phyloP scores from a whole-genome alignment of 2,888 invertebrate genomes.

The Leptothorax acervorum region DNA sequence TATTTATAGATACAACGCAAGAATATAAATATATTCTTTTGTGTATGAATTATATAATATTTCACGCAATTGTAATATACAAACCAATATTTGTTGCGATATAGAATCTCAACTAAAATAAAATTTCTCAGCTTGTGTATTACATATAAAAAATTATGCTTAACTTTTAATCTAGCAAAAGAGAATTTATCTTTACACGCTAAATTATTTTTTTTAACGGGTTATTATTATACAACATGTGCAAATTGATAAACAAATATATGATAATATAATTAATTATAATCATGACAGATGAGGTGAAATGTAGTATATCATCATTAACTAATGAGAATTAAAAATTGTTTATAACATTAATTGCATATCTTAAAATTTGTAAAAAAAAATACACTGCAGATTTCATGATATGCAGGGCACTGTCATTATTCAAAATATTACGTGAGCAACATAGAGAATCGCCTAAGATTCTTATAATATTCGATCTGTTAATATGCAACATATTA shows the following conservation, averaged over 20 bases:
- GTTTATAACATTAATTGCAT: slow-evolving; percentile 22
- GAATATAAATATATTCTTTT: not conserved
- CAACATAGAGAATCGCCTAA: not conserved
- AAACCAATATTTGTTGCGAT: slow-evolving; percentile 14
- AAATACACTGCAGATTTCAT: slow-evolving; percentile 32
- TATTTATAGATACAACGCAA: slow-evolving; percentile 22
- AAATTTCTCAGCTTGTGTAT: slow-evolving; percentile 2
- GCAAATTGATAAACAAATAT: not conserved
- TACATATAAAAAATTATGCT: not conserved
- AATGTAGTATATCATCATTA: not conserved
- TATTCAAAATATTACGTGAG: not conserved
- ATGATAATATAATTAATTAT: not conserved
- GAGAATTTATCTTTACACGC: not conserved
- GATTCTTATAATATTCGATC: slow-evolving; percentile 7
- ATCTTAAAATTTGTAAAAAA: slow-evolving; percentile 34
- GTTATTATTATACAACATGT: slow-evolving; percentile 37
- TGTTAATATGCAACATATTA: slow-evolving; percentile 24
- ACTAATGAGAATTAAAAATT: slow-evolving; percentile 42
- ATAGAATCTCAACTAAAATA: slow-evolving; percentile 26
- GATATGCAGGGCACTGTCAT: slow-evolving; percentile 24
- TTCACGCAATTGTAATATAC: slow-evolving; percentile 15
- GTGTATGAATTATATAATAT: not conserved
- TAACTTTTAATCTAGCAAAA: not conserved
- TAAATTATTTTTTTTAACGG: slow-evolving; percentile 52
- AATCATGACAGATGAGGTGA: not conserved